Conservation (phyloP, 1,140 invertebrate species). For the Eurosta solidaginis region DNA sequence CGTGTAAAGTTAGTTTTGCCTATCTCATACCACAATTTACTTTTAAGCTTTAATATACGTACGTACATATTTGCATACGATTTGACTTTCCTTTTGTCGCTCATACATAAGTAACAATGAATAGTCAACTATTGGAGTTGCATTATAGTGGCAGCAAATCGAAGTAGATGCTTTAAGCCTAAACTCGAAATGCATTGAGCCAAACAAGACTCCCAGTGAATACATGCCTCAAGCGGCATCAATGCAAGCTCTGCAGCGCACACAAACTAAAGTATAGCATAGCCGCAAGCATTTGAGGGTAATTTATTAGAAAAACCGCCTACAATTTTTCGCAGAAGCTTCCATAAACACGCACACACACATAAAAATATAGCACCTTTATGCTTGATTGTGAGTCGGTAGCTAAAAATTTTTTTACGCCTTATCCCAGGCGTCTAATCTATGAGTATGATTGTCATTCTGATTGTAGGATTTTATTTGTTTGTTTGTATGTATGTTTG, state of each 20-base stretch:
- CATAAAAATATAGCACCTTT: background rate
- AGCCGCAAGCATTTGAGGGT: slow-evolving; percentile 3
- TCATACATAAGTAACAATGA: background rate
- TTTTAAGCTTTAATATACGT: background rate
- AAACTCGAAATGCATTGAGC: slow-evolving; percentile 17
- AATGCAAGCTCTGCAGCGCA: background rate
- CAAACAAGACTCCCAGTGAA: background rate
- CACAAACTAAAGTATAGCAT: background rate
- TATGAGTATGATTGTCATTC: background rate
- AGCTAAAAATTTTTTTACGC: background rate
- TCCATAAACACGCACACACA: background rate
- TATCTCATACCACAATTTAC: background rate
- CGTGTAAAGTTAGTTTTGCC: background rate
- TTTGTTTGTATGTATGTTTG: background rate
- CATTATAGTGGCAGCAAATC: slow-evolving; percentile 13
- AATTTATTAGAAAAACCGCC: slow-evolving; percentile 23
- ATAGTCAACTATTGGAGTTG: background rate
- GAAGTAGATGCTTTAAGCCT: slow-evolving; percentile 29
- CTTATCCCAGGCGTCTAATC: slow-evolving; percentile 20
- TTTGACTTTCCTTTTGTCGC: background rate
- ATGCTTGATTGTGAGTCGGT: background rate
- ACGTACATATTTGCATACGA: background rate
- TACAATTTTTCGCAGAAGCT: background rate
- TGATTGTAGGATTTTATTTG: slow-evolving; percentile 9
- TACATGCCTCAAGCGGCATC: background rate